Conservation (phyloP, 2,113 vertebrate species). For the Rallus limicola region DNA sequence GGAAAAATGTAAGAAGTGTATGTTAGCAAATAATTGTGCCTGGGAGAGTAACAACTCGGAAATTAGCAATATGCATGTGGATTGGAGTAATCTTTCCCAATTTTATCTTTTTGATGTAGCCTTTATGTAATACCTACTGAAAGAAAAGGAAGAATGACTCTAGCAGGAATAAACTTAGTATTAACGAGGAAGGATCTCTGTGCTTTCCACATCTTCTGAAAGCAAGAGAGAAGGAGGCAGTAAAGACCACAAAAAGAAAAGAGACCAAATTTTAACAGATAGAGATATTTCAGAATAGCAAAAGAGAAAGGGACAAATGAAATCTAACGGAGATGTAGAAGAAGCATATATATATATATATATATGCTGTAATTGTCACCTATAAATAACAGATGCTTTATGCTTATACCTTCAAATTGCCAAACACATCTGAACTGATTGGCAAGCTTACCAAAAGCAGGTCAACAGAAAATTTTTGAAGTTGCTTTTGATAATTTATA, state of each 20-base stretch:
- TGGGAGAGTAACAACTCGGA: background rate
- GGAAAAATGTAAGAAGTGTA: background rate
- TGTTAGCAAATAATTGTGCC: background rate
- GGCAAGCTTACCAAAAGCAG: background rate
- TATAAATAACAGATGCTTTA: background rate
- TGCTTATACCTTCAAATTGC: background rate
- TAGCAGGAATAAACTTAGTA: background rate
- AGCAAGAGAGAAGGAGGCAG: background rate
- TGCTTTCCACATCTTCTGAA: background rate
- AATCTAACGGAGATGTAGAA: background rate
- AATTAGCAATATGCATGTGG: background rate
- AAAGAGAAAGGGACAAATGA: background rate
- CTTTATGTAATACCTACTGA: background rate
- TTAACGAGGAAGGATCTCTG: background rate
- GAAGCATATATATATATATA: background rate
- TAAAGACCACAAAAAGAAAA: background rate
- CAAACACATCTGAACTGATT: background rate
- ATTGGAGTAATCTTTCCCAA: background rate
- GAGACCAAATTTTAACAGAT: background rate
- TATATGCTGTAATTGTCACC: background rate
- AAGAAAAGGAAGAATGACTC: background rate
- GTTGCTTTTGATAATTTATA: background rate
- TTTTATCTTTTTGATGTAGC: background rate
- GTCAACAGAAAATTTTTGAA: background rate
- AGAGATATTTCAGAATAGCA: background rate